Conservation (phyloP, 2,113 vertebrate species). For the Cebidichthys violaceus region DNA sequence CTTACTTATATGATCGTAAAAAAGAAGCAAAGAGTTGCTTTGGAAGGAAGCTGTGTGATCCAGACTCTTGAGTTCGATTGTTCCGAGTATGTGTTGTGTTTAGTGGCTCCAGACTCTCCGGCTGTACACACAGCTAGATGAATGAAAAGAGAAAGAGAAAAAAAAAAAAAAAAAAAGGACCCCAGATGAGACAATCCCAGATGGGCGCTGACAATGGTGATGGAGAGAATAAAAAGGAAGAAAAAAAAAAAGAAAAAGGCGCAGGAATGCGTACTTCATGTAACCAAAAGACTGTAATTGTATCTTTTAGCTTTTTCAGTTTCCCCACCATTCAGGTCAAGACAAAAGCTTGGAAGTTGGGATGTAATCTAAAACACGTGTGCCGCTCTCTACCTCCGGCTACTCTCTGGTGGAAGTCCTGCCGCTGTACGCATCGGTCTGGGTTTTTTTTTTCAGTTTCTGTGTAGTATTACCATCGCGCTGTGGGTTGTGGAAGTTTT, state of each 20-base stretch:
- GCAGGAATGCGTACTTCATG: conserved; percentile 35
- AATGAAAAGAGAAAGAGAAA: neutral
- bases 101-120: conserved; percentile 6
- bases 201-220: conserved; percentile 9
- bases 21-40: neutral
- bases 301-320: conserved; percentile 54
- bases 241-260: conserved; percentile 51
- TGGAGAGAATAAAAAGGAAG: conserved; percentile 41
- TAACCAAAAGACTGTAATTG: conserved; percentile 66
- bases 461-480: conserved; percentile 23
- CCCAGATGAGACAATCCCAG: conserved; percentile 9
- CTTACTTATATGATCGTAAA: neutral
- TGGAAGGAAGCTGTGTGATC: neutral
- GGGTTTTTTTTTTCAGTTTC: conserved; percentile 60
- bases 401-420: neutral
- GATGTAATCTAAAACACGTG: conserved; percentile 71
- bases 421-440: conserved; percentile 14
- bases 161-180: neutral
- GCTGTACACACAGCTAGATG: conserved; percentile 1
- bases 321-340: conserved; percentile 54
- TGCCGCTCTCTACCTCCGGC: conserved; percentile 24
- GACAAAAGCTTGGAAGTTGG: conserved; percentile 63
- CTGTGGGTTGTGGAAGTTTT: neutral
- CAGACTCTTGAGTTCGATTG: neutral
- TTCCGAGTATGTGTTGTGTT: conserved; percentile 1